Evolutionary conservation across 2,888 invertebrate genomes (phyloP).

Genomic region (Volucella bombylans): DNA sequence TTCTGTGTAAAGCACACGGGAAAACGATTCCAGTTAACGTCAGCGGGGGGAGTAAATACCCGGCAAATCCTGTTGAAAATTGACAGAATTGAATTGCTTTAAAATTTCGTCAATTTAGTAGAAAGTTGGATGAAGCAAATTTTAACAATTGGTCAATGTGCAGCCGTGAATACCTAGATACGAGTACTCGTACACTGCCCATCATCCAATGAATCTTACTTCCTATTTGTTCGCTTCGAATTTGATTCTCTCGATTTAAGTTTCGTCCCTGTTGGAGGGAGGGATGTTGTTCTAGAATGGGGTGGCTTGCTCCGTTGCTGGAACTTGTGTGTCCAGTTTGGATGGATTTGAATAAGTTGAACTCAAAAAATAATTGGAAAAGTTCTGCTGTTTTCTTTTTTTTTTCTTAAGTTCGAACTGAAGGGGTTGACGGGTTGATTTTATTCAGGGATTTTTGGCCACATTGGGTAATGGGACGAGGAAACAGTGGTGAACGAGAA

Average conservation of each 20-base stretch:
- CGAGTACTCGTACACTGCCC: conserved; percentile 16
- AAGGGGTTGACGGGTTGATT: conserved; percentile 1
- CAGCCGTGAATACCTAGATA: background rate
- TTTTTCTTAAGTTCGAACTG: conserved; percentile 2
- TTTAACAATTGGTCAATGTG: conserved; percentile 19
- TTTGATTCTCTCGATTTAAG: conserved; percentile 31
- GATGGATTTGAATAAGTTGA: conserved; percentile 66
- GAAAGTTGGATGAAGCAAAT: conserved; percentile 29
- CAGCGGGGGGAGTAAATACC: conserved; percentile 6
- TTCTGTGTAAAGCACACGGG: conserved; percentile 7
- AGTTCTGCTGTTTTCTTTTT: conserved; percentile 63
- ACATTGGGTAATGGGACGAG: background rate
- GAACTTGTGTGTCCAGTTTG: conserved; percentile 30
- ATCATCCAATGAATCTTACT: conserved; percentile 27
- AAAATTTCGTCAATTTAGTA: conserved; percentile 53
- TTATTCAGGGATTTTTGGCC: conserved; percentile 22
- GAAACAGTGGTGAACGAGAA: conserved; percentile 22
- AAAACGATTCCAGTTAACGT: conserved; percentile 48
- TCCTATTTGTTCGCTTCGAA: conserved; percentile 28
- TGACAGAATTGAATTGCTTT: conserved; percentile 47
- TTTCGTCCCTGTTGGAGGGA: conserved; percentile 32
- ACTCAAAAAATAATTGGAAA: conserved; percentile 67
- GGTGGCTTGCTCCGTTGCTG: conserved; percentile 26
- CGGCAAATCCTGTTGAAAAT: conserved; percentile 28
- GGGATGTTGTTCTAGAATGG: conserved; percentile 39